Base-by-base conservation (phyloP, 2,113 vertebrate species). In the Cranoglanis bouderius region DNA sequence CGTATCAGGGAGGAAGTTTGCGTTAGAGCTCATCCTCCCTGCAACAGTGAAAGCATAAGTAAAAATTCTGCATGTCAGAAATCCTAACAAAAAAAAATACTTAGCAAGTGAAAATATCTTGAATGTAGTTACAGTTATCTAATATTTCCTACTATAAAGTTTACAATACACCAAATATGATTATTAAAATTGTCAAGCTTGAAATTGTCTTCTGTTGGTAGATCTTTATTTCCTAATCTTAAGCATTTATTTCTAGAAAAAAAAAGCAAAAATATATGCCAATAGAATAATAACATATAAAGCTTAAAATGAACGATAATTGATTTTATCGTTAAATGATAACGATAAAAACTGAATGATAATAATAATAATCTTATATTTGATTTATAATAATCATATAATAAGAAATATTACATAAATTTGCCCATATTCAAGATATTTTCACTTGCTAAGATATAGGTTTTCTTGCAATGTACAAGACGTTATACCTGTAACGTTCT, bases 401-500 rank as follows among this genome's bases (percentile, higher is more conserved):
- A 65, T 10, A n/a, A n/a, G 12, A 74, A 18, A 35, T 70, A 32
- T 67, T n/a, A 32, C 0, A 70, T 35, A 32, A 0, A 70, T 7
- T 8, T 3, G 16, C 70, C 40, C 10, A 75, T 46, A 26, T 70
- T 70, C 14, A 32, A 32, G 6, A 72, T 35, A 38, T 72, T 38
- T 75, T 75, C 21, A 75, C 4, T 74, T 24, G 1, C 21, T 2
- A 51, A 78, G 1, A 78, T 43, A 13, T 29, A 43, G n/a, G 12
- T 78, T 51, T 49, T 46, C 46, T 6, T 82, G 21, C 12, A 13
- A 82, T 19, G n/a, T 35, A 35, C 9, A 8, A 32, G 2, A 55
- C 26, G 2, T 19, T 55, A 35, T 82, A 99, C 98, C 98, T 89
- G 98, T 99, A 91, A 99, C 97, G 0, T 98, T 99, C 94, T 98